Evolutionary conservation across 2,888 invertebrate species (phyloP), one percentile per base, ranked within the genome.

Genomic region (Antitype chi): DNA sequence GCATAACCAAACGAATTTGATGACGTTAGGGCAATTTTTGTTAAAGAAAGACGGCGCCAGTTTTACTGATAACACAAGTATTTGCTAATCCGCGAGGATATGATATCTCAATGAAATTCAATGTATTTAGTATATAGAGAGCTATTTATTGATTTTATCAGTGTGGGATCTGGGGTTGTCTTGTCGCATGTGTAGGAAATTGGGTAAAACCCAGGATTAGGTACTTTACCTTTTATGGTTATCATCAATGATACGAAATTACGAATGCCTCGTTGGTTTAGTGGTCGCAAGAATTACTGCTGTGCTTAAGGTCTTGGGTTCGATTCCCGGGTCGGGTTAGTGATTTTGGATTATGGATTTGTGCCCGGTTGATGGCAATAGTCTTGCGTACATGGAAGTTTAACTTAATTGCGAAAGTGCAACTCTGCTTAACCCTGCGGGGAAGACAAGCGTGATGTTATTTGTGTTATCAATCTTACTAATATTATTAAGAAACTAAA

Each of bases 11-110:
- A 53, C 23, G 57, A 70, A 76, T 75, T 62, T 73, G 53, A 62
- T 71, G 57, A 80, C 55, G 49, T 63, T 49, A 20, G 68, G 57
- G 68, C 69, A 20, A 72, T 74, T 78, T 76, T 62, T 59, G 49
- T 64, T 60, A 78, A 70, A 85, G 74, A 82, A 62, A 53, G 23
- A 63, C 70, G 86, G 84, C 84, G 84, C 86, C 86, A 63, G 49
- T 25, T n/a, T 49, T 55, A 13, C 47, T 64, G 86, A 84, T 84
- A 86, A 55, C 43, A 59, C 13, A 71, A 62, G 28, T 74, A 83
- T 83, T 86, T 63, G 59, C 53, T 86, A 86, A 84, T 86, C 84
- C 69, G 15, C 23, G 32, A 28, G 66, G 60, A 82, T 66, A 77
- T 66, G 71, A 55, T 85, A 84, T 71, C 63, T 66, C 55, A 74